phyloP scores from a whole-genome alignment of 2,797 vertebrate genomes.

The Bradypus variegatus region DNA sequence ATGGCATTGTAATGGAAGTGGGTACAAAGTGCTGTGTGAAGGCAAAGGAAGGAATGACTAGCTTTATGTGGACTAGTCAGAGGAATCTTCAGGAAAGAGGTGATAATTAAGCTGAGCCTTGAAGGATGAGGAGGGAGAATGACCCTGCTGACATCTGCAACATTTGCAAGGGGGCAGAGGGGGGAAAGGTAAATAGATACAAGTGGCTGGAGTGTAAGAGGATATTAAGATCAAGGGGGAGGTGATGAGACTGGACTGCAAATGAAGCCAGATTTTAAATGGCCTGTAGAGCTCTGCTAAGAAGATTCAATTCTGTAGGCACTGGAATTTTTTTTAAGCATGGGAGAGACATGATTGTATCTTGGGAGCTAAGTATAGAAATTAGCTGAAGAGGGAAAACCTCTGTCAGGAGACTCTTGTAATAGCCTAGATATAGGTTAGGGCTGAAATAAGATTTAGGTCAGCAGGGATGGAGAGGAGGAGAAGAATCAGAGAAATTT shows the following conservation, averaged over 20 bases:
- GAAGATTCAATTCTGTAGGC: neutral
- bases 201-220: neutral
- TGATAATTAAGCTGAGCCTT: neutral
- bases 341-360: neutral
- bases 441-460: neutral
- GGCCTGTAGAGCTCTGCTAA: neutral
- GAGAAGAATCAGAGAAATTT: neutral
- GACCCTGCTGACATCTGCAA: neutral
- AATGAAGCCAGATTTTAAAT: slow-evolving; percentile 1
- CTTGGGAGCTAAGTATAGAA: slow-evolving; percentile 8
- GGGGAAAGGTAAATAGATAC: neutral
- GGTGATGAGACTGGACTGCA: neutral
- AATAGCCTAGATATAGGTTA: neutral
- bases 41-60: neutral
- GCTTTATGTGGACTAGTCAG: neutral
- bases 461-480: neutral
- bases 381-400: neutral
- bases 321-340: neutral
- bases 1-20: neutral
- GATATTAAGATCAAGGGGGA: slow-evolving; percentile 12
- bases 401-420: neutral
- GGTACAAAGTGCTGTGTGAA: neutral
- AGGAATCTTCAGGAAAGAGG: neutral
- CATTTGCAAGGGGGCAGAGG: neutral
- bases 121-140: neutral